Base-by-base conservation (phyloP, 2,113 vertebrate genomes). In the Triplophysa tibetana region DNA sequence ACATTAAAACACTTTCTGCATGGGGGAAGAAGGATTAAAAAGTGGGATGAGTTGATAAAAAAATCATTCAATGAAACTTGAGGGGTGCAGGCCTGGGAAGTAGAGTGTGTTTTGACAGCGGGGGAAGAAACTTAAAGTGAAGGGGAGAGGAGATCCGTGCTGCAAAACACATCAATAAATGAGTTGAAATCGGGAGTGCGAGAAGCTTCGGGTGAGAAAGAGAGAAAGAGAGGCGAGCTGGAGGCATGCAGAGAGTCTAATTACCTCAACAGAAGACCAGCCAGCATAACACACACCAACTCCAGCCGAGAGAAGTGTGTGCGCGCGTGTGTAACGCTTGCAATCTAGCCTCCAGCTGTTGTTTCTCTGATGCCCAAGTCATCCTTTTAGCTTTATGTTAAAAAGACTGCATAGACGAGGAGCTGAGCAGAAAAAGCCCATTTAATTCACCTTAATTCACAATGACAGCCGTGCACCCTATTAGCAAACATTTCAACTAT, bases 81-180 rank as follows among this genome's bases (percentile, higher is more conserved):
- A 84, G 56, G 84, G 75, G 82, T 63, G 79, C 65, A 76, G 77
- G 52, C 60, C 24, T 67, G 76, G 19, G 73, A 73, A 69, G 68
- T 60, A 78, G 78, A 85, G 79, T 76, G 67, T 83, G 86, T 84
- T 84, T 78, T 85, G 86, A 87, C 84, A 85, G 80, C 67, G 64
- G 52, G 73, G 50, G 45, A 65, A 78, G 66, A 86, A 81, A 82
- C 48, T 64, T 78, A 74, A 84, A 83, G 78, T 83, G 82, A 76
- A 84, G 81, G 86, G 79, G 72, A 84, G 81, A 86, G 77, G 84
- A 91, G 92, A 91, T 90, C 87, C 89, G 87, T 85, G 91, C 91
- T 92, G 91, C 88, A 90, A 92, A 93, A 89, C 88, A 93, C 91
- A 90, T 92, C 90, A 93, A 93, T 91, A 90, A 87, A 92, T 90